Conservation (phyloP, 2,797 vertebrate species). For the Poecilia wingei region DNA sequence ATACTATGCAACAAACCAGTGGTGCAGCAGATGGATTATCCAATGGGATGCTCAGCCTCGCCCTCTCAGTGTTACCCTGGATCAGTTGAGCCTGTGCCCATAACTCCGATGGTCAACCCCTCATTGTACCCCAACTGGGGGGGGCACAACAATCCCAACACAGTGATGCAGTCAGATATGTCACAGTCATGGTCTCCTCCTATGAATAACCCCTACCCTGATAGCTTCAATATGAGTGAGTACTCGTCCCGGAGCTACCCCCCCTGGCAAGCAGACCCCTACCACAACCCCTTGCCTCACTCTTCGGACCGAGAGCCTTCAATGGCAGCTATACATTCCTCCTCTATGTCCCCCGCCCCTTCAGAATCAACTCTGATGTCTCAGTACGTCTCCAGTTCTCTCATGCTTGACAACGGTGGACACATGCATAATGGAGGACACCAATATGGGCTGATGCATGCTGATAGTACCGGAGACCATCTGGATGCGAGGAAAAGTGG, state of each 20-base stretch:
- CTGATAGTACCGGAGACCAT: slow-evolving; percentile 60
- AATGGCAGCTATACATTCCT: slow-evolving; percentile 65
- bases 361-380: slow-evolving; percentile 83
- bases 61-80: slow-evolving; percentile 79
- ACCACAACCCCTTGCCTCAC: slow-evolving; percentile 68
- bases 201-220: slow-evolving; percentile 78
- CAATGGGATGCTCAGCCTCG: slow-evolving; percentile 82
- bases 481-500: slow-evolving; percentile 66
- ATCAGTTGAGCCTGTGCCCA: slow-evolving; percentile 87
- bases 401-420: slow-evolving; percentile 82
- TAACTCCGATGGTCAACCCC: slow-evolving; percentile 87
- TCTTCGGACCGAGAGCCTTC: slow-evolving; percentile 74
- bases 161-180: slow-evolving; percentile 86
- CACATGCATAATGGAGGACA: slow-evolving; percentile 82
- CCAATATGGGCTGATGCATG: slow-evolving; percentile 75
- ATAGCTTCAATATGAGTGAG: slow-evolving; percentile 75
- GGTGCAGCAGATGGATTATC: slow-evolving; percentile 80
- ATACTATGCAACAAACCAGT: slow-evolving; percentile 83
- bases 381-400: slow-evolving; percentile 83
- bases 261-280: slow-evolving; percentile 75
- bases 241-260: slow-evolving; percentile 75
- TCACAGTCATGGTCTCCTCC: slow-evolving; percentile 85
- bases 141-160: slow-evolving; percentile 82
- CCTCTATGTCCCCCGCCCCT: slow-evolving; percentile 55
- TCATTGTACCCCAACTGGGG: slow-evolving; percentile 87